Evolutionary conservation across 2,797 vertebrate genomes (phyloP).

Genomic region (Microhierax caerulescens): DNA sequence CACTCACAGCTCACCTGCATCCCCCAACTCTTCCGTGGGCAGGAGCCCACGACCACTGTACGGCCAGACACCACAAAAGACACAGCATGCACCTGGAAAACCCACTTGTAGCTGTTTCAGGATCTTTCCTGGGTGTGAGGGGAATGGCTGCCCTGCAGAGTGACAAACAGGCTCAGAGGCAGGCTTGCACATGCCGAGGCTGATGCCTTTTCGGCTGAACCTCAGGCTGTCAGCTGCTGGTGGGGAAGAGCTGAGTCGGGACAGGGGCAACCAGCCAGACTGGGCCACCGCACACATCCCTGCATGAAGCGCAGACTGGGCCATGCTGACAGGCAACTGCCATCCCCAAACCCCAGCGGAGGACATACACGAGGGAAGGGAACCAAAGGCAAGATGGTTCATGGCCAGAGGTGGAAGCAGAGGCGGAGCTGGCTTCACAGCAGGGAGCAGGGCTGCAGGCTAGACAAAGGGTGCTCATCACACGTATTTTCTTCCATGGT

Average conservation of each 20-base stretch:
- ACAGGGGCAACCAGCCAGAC: neutral
- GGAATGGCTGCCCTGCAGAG: neutral
- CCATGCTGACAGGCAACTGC: neutral
- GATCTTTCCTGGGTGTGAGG: neutral
- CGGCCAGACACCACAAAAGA: neutral
- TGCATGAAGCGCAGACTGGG: neutral
- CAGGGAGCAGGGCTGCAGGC: neutral
- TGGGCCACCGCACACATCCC: neutral
- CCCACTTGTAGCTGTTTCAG: neutral
- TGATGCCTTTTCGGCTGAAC: neutral
- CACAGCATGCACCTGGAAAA: neutral
- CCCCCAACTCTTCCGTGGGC: rapidly evolving
- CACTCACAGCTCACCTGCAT: neutral
- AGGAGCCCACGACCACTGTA: neutral
- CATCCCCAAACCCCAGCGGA: neutral
- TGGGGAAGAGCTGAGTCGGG: neutral
- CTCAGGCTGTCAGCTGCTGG: neutral
- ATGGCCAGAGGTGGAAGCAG: neutral
- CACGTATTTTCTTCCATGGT: neutral
- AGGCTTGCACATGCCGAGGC: neutral
- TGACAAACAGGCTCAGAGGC: neutral
- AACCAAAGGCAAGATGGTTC: neutral
- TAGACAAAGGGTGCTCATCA: rapidly evolving
- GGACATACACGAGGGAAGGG: neutral
- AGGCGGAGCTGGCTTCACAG: neutral